Conservation (phyloP, 2,888 invertebrate species). For the Dendrolimus pini region DNA sequence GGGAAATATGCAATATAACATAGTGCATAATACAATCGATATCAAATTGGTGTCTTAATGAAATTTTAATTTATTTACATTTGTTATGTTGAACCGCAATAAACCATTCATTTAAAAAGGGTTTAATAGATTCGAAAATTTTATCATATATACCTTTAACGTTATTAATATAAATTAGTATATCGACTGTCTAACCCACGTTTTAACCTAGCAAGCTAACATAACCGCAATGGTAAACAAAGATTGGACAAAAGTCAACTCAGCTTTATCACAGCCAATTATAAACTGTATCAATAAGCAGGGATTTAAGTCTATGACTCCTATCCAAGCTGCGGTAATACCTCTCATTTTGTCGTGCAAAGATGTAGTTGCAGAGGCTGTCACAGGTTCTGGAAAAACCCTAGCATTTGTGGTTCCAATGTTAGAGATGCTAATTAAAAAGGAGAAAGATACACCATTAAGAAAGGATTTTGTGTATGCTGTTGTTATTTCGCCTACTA, state of each 20-base stretch:
- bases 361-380: slow-evolving; percentile 98
- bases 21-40: no score
- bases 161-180: no score
- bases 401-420: slow-evolving; percentile 96
- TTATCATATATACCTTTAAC: no score
- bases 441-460: slow-evolving; percentile 79
- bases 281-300: slow-evolving; percentile 69
- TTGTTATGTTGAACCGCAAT: no score
- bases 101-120: no score
- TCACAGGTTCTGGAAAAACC: slow-evolving; percentile 99
- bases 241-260: slow-evolving; percentile 55
- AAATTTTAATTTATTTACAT: no score
- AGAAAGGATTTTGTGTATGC: slow-evolving; percentile 88
- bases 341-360: slow-evolving; percentile 92
- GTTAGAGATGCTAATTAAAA: slow-evolving; percentile 86
- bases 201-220: no score
- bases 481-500: slow-evolving; percentile 94
- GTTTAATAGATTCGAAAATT: no score
- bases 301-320: slow-evolving; percentile 75
- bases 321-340: slow-evolving; percentile 90
- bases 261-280: slow-evolving; percentile 65
- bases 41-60: no score
- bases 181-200: no score
- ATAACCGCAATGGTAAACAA: slow-evolving; percentile 52
- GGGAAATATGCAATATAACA: no score